phyloP scores from a whole-genome alignment of 2,797 vertebrate genomes.

The Hippopotamyrus pictus region DNA sequence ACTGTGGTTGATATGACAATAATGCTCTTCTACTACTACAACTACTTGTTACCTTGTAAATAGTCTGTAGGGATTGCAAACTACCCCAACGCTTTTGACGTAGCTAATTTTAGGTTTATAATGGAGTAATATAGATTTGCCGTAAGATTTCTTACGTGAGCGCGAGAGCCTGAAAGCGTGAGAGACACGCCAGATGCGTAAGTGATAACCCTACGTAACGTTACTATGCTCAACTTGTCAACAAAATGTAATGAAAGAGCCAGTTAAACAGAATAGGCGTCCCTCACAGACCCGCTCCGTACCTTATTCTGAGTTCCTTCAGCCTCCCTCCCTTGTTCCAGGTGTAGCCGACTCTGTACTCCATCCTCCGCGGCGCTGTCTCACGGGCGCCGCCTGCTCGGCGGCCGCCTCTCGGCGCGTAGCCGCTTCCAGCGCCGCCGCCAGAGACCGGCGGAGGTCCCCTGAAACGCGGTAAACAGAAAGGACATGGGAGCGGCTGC shows the following conservation, averaged over 20 bases:
- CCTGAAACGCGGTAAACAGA: background rate
- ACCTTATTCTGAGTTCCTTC: conserved; percentile 75
- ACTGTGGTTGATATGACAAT: background rate
- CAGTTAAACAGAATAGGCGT: background rate
- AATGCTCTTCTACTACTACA: background rate
- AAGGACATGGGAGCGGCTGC: background rate
- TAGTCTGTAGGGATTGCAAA: background rate
- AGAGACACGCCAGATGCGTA: background rate
- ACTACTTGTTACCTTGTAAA: background rate
- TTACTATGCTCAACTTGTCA: background rate
- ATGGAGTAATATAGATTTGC: background rate
- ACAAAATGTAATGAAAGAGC: background rate
- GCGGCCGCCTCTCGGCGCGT: background rate
- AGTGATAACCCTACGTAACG: background rate
- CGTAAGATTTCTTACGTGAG: background rate
- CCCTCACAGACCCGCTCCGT: background rate
- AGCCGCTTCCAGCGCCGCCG: background rate
- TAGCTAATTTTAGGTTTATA: background rate
- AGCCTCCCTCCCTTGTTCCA: conserved; percentile 66
- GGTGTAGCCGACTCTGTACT: conserved; percentile 47
- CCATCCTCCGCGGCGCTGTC: conserved; percentile 25
- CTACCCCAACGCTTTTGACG: background rate
- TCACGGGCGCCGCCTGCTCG: background rate
- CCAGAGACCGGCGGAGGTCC: background rate
- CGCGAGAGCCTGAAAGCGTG: background rate